Conservation (phyloP, 2,113 vertebrate genomes). For the Phylloscopus trochiloides region DNA sequence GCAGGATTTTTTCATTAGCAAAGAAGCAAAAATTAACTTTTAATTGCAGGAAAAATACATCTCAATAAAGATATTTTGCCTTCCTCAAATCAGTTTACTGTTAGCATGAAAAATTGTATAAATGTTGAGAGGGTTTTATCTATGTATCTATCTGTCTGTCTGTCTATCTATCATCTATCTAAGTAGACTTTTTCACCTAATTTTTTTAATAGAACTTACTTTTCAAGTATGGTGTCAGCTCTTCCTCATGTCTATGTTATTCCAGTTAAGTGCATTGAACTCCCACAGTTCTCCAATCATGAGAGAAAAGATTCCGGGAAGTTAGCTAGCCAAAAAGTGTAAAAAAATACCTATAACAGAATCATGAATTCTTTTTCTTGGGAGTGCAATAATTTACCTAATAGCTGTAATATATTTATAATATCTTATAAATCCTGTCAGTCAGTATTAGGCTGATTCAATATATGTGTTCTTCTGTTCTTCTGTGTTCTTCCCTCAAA, state of each 20-base stretch:
- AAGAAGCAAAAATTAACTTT: background rate
- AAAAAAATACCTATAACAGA: background rate
- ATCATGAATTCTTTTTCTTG: background rate
- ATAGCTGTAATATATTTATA: background rate
- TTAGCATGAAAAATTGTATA: background rate
- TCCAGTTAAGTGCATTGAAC: background rate
- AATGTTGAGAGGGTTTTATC: background rate
- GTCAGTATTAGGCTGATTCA: background rate
- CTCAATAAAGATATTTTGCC: background rate
- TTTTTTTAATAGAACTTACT: background rate
- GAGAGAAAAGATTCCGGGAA: background rate
- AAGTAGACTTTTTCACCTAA: background rate
- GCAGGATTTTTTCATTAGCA: background rate
- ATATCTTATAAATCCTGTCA: background rate
- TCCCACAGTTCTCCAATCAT: background rate
- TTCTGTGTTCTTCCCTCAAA: background rate
- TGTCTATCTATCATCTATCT: background rate
- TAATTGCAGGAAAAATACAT: background rate
- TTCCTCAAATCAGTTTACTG: background rate
- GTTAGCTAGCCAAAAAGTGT: background rate
- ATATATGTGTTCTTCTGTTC: background rate
- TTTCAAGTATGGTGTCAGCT: fast-evolving
- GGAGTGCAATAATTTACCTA: background rate
- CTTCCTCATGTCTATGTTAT: background rate
- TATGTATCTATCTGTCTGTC: too few relatives aligned